Base-by-base conservation (phyloP, 2,888 invertebrate species). In the Drosophila mercatorum region DNA sequence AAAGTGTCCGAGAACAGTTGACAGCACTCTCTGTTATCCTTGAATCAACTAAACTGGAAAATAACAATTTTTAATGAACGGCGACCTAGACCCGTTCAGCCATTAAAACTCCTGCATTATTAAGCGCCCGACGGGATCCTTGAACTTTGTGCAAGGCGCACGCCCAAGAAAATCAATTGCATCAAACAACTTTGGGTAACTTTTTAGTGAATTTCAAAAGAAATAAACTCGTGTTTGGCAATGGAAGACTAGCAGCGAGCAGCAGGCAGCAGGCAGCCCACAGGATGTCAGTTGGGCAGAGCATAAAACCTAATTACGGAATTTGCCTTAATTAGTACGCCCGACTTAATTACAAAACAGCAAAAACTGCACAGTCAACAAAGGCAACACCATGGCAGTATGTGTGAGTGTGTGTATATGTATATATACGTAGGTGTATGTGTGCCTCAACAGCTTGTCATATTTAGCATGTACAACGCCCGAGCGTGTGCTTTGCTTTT, bases 261-360 rank as follows among this genome's bases (percentile, higher is more conserved):
- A n/a, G 22, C 12, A 0, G 8, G 22, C 41, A 26, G 17, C 36
- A 7, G 4, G 17, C 12, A n/a, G 22, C 22, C 0, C 41, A 26
- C 43, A 14, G 49, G 34, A 6, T 61, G 56, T 51, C 68, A 64
- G 69, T 53, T 78, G 66, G 56, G 38, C 58, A 49, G 43, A 70
- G 60, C 64, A 68, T 70, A 70, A 73, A 83, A 78, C 68, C 81
- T 76, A 76, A 88, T 88, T 88, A 79, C 68, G 58, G 56, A 76
- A 69, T 83, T 68, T 79, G 76, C 71, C 66, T 78, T 79, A 83
- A 87, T 89, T 89, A 81, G 81, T 72, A 41, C 69, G 68, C 82
- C 69, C 70, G 68, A 81, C 80, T 84, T 88, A 88, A 83, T 83
- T 84, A 82, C 70, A 75, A 76, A 74, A 74, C 78, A 56, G 68